Evolutionary conservation across 2,888 invertebrate genomes (phyloP).

Genomic region (Tachina lurida): DNA sequence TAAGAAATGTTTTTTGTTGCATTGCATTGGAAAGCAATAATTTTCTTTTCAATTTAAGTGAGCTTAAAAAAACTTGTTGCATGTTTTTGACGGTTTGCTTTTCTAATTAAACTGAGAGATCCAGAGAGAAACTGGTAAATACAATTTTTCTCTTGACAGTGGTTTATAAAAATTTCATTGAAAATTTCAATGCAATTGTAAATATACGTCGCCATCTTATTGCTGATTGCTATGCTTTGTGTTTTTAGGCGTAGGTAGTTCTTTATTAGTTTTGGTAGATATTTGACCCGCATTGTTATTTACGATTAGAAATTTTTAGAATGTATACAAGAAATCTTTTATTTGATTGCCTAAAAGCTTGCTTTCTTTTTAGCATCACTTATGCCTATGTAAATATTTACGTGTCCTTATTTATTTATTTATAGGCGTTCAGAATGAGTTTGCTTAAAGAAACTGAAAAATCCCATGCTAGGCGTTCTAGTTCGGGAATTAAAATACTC

Average conservation of each 20-base stretch:
- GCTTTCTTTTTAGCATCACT: slow-evolving; percentile 49
- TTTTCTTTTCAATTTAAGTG: slow-evolving; percentile 26
- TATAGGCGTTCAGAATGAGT: slow-evolving; percentile 38
- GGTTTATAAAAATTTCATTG: slow-evolving; percentile 31
- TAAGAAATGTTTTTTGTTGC: slow-evolving; percentile 17
- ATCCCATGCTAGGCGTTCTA: slow-evolving; percentile 12
- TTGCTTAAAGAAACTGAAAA: slow-evolving; percentile 9
- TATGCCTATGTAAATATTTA: slow-evolving; percentile 45
- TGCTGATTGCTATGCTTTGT: slow-evolving; percentile 35
- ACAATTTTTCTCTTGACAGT: slow-evolving; percentile 25
- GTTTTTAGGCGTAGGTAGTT: slow-evolving; percentile 73
- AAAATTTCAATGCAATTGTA: slow-evolving; percentile 53
- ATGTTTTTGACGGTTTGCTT: slow-evolving; percentile 61
- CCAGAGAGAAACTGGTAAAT: not conserved
- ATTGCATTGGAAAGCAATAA: slow-evolving; percentile 22
- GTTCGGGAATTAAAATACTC: slow-evolving; percentile 74
- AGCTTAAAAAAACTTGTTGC: slow-evolving; percentile 73
- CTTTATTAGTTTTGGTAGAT: slow-evolving; percentile 35
- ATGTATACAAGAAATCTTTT: slow-evolving; percentile 17
- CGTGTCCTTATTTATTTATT: slow-evolving; percentile 64
- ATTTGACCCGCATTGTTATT: slow-evolving; percentile 50
- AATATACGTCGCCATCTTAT: slow-evolving; percentile 68
- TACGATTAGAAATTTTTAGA: slow-evolving; percentile 69
- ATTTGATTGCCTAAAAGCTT: slow-evolving; percentile 64
- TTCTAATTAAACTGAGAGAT: not conserved